These are phyloP conservation scores for Saguinus imperator DNA, from an alignment of 2,113 vertebrate genomes.

Conservation along the genomic window DNA sequence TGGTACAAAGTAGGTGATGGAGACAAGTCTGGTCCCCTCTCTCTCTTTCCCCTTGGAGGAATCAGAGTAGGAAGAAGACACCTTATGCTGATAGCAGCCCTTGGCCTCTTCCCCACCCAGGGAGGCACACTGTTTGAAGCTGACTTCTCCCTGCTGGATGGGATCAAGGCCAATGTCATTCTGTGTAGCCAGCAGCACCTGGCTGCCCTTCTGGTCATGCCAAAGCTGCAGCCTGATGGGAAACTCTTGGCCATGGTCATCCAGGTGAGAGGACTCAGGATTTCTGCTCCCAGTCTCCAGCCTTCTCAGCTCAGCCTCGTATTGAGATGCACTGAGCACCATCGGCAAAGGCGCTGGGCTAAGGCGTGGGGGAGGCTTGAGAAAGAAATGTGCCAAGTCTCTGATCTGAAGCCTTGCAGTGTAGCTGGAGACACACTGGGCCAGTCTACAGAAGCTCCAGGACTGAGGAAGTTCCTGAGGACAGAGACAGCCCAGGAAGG, in stretches of 20 bases:
- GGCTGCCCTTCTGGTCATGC: slow-evolving; percentile 86
- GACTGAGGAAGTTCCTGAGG: background rate
- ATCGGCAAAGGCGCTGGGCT: background rate
- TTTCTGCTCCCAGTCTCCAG: background rate
- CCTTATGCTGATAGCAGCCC: background rate
- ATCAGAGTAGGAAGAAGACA: background rate
- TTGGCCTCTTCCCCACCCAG: slow-evolving; percentile 45
- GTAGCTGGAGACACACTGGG: background rate
- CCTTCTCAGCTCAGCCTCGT: background rate
- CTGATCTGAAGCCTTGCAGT: background rate
- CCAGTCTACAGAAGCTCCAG: background rate
- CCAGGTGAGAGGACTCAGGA: slow-evolving; percentile 78
- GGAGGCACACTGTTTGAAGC: slow-evolving; percentile 84
- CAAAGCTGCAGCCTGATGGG: slow-evolving; percentile 84
- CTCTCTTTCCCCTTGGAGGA: background rate
- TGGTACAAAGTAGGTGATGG: background rate
- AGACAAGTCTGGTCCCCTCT: background rate
- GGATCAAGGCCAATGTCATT: slow-evolving; percentile 71
- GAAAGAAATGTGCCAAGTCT: background rate
- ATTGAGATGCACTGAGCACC: background rate
- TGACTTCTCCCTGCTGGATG: no score
- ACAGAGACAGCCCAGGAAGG: background rate
- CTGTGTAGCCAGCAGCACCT: slow-evolving; percentile 81
- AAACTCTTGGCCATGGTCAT: slow-evolving; percentile 88
- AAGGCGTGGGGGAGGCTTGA: background rate